Percentiles rank a stretch among this genome's conserved stretches.
Evolutionary conservation across 2,888 invertebrate species (phyloP).

Genomic region (Electrophaes corylata): DNA sequence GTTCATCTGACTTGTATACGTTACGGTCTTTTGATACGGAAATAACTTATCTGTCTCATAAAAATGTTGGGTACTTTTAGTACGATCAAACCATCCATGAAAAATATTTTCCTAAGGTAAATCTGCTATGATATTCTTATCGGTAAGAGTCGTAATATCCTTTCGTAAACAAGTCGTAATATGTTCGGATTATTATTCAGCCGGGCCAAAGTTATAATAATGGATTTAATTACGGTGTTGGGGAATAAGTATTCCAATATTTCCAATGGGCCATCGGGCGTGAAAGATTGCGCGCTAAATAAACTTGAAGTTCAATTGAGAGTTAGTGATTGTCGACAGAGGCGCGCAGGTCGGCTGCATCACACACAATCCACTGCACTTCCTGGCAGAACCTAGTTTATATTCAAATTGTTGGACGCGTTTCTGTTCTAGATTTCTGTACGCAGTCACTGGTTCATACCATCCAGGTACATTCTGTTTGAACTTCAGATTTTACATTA

Average conservation of each 20-base stretch:
- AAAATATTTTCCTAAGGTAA: constrained; percentile 26
- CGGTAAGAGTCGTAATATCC: constrained; percentile 8
- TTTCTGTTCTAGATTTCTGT: constrained; percentile 44
- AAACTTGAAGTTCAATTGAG: constrained; percentile 41
- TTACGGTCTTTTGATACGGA: constrained; percentile 34
- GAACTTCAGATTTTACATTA: constrained; percentile 39
- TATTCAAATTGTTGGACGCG: constrained; percentile 63
- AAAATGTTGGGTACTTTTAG: constrained; percentile 35
- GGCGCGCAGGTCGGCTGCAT: constrained; percentile 16
- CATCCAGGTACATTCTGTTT: constrained; percentile 38
- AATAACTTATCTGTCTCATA: constrained; percentile 38
- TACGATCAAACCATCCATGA: constrained; percentile 22
- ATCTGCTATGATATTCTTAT: constrained; percentile 20
- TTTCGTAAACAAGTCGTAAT: constrained; percentile 3
- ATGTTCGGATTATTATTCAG: constrained; percentile 12
- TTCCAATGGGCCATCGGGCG: constrained; percentile 20
- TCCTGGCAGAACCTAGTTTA: constrained; percentile 58
- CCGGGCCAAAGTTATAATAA: constrained; percentile 15
- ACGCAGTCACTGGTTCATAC: constrained; percentile 39
- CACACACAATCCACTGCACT: constrained; percentile 51
- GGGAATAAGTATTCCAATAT: constrained; percentile 19
- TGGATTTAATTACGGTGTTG: constrained; percentile 8
- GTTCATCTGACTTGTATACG: constrained; percentile 35
- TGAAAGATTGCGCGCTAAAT: constrained; percentile 34
- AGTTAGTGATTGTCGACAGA: constrained; percentile 32